Conservation (phyloP, 2,888 invertebrate species). For the Oscheius sp. region DNA sequence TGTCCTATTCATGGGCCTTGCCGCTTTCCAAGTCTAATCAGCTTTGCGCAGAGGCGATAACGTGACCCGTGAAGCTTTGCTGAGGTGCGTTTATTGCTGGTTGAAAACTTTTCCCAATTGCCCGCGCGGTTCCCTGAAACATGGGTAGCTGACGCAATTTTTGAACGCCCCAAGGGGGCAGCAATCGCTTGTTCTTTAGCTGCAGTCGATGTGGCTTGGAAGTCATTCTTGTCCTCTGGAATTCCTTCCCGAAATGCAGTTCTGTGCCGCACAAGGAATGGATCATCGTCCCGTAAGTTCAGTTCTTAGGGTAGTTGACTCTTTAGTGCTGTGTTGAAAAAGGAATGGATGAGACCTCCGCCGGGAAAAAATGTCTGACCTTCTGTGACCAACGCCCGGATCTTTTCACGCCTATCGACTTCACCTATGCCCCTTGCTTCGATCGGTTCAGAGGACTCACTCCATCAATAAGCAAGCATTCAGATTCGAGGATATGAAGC, state of each 20-base stretch:
- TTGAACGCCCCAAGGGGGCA: not conserved
- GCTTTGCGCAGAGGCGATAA: not conserved
- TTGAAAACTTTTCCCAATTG: not conserved
- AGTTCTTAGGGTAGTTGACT: not conserved
- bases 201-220: slow-evolving; percentile 67
- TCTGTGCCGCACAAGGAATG: slow-evolving; percentile 65
- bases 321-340: slow-evolving; percentile 54
- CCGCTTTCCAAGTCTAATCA: not conserved
- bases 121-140: too few species aligned
- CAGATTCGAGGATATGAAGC: slow-evolving; percentile 65
- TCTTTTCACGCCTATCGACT: slow-evolving; percentile 64
- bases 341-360: slow-evolving; percentile 58
- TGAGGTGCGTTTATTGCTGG: too few species aligned
- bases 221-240: slow-evolving; percentile 66
- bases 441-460: slow-evolving; percentile 47
- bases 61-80: not conserved
- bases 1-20: not conserved
- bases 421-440: slow-evolving; percentile 58
- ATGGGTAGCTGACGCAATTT: too few species aligned
- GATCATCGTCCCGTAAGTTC: slow-evolving; percentile 54
- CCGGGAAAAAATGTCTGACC: slow-evolving; percentile 63
- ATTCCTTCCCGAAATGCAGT: slow-evolving; percentile 67
- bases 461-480: not conserved
- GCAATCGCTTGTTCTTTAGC: slow-evolving; percentile 43
- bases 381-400: slow-evolving; percentile 67